Evolutionary conservation across 2,888 invertebrate genomes (phyloP), one percentile per base, ranked within the genome.

Genomic region (Acanthosoma haemorrhoidale): DNA sequence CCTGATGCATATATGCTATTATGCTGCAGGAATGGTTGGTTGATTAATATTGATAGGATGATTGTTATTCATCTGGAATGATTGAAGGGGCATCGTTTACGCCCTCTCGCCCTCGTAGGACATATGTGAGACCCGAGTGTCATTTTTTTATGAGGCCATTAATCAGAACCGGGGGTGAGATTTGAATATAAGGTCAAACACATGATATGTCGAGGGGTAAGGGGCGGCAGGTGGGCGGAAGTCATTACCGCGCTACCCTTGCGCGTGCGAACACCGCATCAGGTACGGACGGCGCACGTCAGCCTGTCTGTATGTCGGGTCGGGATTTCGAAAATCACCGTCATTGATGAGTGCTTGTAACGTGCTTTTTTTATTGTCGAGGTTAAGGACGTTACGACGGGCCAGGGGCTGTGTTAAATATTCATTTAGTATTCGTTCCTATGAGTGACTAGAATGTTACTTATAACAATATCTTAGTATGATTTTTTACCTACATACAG

Each of bases 211-310:
- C 13, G 0, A 0, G 38, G 41, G 15, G 16, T 9, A 5, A 8
- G 18, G 18, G 57, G 41, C 41, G 16, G 64, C 64, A 64, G 64
- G 64, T 64, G 64, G 9, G 8, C 64, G 64, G 64, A 64, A 64
- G 64, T 41, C 39, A 64, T 64, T 64, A 64, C 36, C 61, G 16
- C 18, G n/a, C 4, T 51, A 25, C n/a, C n/a, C 13, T 13, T 13
- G 51, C 51, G 51, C 51, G 51, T 51, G 51, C 51, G 51, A 51
- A 51, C 51, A n/a, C 51, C 3, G 51, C 51, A 51, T 51, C 51
- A 51, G 51, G 51, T 51, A 51, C 51, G 51, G 51, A 51, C 51
- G 51, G 51, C 51, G 25, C 25, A n/a, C n/a, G 51, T 16, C 29
- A 2, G 13, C 51, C n/a, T n/a, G n/a, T n/a, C n/a, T n/a, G n/a